Conservation (phyloP, 2,888 invertebrate genomes). For the Lithophane semibrunnea region DNA sequence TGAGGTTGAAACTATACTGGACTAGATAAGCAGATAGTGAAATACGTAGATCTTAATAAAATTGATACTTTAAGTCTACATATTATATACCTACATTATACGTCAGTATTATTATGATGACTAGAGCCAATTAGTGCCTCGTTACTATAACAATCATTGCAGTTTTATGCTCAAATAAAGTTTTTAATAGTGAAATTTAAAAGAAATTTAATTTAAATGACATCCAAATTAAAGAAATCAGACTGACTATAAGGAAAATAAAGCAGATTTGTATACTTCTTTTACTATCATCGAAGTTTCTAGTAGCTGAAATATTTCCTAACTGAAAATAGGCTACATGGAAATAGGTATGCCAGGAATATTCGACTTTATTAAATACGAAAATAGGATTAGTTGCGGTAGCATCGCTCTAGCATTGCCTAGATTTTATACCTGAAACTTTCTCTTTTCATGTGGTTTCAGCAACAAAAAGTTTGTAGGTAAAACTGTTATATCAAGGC, state of each 20-base stretch:
- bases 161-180: neutral
- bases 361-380: constrained; percentile 24
- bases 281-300: neutral
- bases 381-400: constrained; percentile 9
- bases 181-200: neutral
- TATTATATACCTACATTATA: neutral
- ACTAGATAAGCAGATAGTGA: neutral
- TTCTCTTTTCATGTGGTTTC: constrained; percentile 17
- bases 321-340: neutral
- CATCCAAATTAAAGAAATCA: neutral
- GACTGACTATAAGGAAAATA: neutral
- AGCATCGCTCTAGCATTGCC: constrained; percentile 4
- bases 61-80: neutral
- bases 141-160: constrained; percentile 1
- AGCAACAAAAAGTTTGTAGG: constrained; percentile 30
- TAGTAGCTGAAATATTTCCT: neutral
- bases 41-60: neutral
- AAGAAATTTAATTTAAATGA: neutral
- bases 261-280: neutral
- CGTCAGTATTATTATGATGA: constrained; percentile 1
- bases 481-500: constrained; percentile 9
- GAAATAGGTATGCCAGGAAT: neutral
- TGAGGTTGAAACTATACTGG: neutral
- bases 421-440: constrained; percentile 29
- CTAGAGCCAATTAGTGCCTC: neutral